Evolutionary conservation across 2,797 vertebrate genomes (phyloP).

Genomic region (Linurgus olivaceus): DNA sequence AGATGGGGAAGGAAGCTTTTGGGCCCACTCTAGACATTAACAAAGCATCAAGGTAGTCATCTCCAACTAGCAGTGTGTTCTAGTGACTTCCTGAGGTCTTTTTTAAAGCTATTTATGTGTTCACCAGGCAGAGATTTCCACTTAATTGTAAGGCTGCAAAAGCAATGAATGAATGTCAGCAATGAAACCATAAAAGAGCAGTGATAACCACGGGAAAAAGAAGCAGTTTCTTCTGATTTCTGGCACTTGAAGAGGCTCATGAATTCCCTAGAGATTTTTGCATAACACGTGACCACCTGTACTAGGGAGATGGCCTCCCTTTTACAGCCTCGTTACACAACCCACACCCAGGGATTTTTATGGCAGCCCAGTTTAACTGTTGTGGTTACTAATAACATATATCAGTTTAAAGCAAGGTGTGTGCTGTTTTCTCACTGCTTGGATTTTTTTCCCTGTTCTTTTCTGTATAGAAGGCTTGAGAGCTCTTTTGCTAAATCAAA

Average conservation of each 20-base stretch:
- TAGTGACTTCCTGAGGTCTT: slow-evolving; percentile 34
- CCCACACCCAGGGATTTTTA: background rate
- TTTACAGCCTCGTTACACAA: background rate
- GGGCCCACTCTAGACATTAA: slow-evolving; percentile 24
- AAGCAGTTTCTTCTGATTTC: slow-evolving; percentile 3
- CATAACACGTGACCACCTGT: background rate
- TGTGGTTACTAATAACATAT: background rate
- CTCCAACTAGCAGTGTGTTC: slow-evolving; percentile 27
- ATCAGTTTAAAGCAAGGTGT: background rate
- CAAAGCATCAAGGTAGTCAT: slow-evolving; percentile 41
- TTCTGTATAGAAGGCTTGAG: background rate
- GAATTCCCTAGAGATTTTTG: slow-evolving; percentile 1
- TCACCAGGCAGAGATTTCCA: slow-evolving; percentile 21
- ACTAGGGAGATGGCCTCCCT: background rate
- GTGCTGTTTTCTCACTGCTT: background rate
- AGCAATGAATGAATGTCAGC: background rate
- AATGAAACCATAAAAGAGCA: background rate
- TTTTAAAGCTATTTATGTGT: slow-evolving; percentile 42
- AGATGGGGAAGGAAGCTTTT: slow-evolving; percentile 55
- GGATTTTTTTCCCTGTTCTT: background rate
- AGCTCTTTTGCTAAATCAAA: slow-evolving; percentile 16
- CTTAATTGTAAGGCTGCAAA: slow-evolving; percentile 30
- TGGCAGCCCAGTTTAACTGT: background rate
- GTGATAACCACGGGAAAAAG: background rate
- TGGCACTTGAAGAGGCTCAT: background rate